phyloP scores from a whole-genome alignment of 2,113 vertebrate genomes.

The Leucosticte australis region DNA sequence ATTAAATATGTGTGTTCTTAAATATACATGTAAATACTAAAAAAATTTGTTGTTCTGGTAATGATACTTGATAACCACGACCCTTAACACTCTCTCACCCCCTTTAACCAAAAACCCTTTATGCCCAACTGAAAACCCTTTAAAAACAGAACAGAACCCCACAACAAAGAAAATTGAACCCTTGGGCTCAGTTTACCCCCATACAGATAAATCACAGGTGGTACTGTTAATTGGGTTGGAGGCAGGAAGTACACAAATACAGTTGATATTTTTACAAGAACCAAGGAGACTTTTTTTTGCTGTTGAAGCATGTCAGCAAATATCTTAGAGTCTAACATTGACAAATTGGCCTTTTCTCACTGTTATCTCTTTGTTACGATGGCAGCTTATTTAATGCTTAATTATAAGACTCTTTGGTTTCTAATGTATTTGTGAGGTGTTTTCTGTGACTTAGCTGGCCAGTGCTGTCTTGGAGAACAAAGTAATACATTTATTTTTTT shows the following conservation, averaged over 20 bases:
- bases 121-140: accelerated
- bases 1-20: neutral
- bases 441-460: neutral
- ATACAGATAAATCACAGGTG: neutral
- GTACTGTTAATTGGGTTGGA: neutral
- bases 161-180: neutral
- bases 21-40: neutral
- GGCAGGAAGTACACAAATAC: neutral
- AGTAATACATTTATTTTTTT: neutral
- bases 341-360: neutral
- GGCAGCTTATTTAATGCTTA: neutral
- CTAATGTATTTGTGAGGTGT: neutral
- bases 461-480: neutral
- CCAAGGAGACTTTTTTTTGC: neutral
- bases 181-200: neutral
- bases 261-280: neutral
- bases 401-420: neutral
- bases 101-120: neutral
- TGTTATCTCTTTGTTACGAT: neutral
- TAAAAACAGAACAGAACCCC: neutral
- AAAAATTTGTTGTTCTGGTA: neutral
- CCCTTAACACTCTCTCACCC: accelerated
- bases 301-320: neutral
- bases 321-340: neutral
- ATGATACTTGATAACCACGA: neutral